These are phyloP conservation scores for Entosphenus tridentatus DNA, from an alignment of 2,113 vertebrate species.

Conservation along the genomic window DNA sequence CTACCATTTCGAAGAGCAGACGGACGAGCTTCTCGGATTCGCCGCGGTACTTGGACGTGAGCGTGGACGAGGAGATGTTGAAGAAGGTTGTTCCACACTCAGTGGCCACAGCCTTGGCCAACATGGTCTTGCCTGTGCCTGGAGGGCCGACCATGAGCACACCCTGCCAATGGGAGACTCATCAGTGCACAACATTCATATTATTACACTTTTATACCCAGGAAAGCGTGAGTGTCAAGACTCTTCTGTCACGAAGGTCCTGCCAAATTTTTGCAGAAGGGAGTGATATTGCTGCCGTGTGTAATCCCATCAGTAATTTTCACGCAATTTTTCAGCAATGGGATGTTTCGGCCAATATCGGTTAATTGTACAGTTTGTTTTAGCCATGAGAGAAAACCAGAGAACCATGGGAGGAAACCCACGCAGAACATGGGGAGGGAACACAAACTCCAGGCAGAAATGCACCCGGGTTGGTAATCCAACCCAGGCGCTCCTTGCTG, in stretches of 20 bases:
- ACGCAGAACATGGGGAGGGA: no score
- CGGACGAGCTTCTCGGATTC: slow-evolving; percentile 51
- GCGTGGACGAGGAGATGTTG: slow-evolving; percentile 40
- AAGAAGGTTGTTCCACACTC: slow-evolving; percentile 46
- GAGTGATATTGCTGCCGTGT: no score
- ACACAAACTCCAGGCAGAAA: no score
- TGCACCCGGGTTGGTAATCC: no score
- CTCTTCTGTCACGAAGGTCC: background rate
- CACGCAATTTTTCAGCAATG: no score
- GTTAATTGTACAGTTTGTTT: no score
- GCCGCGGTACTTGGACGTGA: slow-evolving; percentile 40
- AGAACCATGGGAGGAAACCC: no score
- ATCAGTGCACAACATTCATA: background rate
- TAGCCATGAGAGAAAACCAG: no score
- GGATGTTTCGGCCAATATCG: no score
- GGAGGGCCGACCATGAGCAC: slow-evolving; percentile 94
- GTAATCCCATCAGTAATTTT: no score
- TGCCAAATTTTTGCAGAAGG: background rate
- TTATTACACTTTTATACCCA: background rate
- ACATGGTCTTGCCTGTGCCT: slow-evolving; percentile 52
- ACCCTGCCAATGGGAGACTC: slow-evolving; percentile 30
- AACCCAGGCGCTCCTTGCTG: no score
- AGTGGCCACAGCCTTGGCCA: slow-evolving; percentile 43
- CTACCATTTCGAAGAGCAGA: slow-evolving; percentile 92
- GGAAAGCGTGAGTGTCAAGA: background rate